phyloP scores from a whole-genome alignment of 2,797 vertebrate species.

The Etheostoma perlongum region DNA sequence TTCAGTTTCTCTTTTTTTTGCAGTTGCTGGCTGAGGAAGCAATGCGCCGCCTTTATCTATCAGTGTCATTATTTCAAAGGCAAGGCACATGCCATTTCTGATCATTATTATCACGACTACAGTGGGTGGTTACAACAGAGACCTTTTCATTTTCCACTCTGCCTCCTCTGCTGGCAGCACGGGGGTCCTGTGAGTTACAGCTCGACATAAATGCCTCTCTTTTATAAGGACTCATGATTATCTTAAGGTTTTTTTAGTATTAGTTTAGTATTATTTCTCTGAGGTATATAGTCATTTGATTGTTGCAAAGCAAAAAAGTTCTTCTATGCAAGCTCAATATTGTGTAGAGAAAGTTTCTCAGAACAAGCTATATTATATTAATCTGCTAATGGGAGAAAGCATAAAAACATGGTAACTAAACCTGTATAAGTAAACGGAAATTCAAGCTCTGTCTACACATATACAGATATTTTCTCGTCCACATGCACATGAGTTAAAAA shows the following conservation, averaged over 20 bases:
- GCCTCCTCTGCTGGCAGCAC: neutral
- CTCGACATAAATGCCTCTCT: neutral
- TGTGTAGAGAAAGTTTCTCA: no score
- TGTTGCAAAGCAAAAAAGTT: no score
- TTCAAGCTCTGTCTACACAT: no score
- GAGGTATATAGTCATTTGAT: neutral
- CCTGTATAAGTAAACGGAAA: no score
- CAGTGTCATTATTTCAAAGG: slow-evolving; percentile 33
- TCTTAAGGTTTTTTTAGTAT: neutral
- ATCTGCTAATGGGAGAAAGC: no score
- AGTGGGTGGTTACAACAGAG: slow-evolving; percentile 21
- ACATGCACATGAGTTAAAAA: no score
- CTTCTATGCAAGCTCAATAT: no score
- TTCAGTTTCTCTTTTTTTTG: neutral
- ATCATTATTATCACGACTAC: slow-evolving; percentile 40
- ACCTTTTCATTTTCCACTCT: slow-evolving; percentile 33
- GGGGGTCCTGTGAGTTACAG: slow-evolving; percentile 2
- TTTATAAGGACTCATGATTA: neutral
- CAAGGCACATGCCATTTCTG: slow-evolving; percentile 22
- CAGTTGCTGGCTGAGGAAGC: neutral
- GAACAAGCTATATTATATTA: no score
- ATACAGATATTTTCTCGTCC: no score
- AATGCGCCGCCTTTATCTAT: neutral
- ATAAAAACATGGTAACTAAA: no score
- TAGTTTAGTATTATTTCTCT: neutral